phyloP scores from a whole-genome alignment of 1,140 invertebrate species.

The Drepana arcuata region DNA sequence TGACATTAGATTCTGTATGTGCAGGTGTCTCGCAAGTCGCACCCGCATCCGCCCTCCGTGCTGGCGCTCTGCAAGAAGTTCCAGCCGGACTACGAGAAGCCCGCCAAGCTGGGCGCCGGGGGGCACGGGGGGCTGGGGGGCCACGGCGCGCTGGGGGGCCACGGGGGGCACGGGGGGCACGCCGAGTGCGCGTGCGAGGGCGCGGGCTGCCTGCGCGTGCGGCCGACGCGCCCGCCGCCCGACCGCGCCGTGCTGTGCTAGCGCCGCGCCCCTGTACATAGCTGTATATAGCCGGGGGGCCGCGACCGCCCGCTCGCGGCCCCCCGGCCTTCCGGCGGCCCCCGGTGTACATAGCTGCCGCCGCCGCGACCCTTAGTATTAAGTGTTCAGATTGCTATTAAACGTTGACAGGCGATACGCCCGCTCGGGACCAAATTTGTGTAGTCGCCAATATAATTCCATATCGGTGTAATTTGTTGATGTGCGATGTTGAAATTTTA shows the following conservation, averaged over 20 bases:
- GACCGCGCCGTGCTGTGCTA: constrained; percentile 29
- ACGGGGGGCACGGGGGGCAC: constrained; percentile 13
- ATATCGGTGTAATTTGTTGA: background rate
- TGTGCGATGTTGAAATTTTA: background rate
- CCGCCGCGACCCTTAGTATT: no score
- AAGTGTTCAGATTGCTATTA: constrained; percentile 44
- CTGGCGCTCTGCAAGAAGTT: constrained; percentile 68
- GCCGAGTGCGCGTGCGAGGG: constrained; percentile 22
- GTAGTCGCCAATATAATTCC: background rate
- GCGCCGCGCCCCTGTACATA: constrained; percentile 11
- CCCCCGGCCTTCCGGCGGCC: background rate
- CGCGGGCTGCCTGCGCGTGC: constrained; percentile 13
- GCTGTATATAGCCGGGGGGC: background rate
- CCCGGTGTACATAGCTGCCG: constrained; percentile 3
- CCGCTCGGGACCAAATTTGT: background rate
- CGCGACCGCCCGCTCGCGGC: background rate
- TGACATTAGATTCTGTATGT: no score
- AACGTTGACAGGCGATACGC: no score
- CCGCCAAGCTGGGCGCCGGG: constrained; percentile 34
- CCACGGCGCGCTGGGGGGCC: constrained; percentile 9
- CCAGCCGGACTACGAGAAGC: constrained; percentile 65
- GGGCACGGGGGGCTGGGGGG: constrained; percentile 15
- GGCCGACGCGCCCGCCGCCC: constrained; percentile 7
- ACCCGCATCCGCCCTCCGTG: constrained; percentile 58
- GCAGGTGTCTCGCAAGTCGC: constrained; percentile 61